Percentiles rank a stretch among this genome's conserved stretches.
Conservation (phyloP, 2,888 invertebrate species). For the Parnassius mnemosyne region DNA sequence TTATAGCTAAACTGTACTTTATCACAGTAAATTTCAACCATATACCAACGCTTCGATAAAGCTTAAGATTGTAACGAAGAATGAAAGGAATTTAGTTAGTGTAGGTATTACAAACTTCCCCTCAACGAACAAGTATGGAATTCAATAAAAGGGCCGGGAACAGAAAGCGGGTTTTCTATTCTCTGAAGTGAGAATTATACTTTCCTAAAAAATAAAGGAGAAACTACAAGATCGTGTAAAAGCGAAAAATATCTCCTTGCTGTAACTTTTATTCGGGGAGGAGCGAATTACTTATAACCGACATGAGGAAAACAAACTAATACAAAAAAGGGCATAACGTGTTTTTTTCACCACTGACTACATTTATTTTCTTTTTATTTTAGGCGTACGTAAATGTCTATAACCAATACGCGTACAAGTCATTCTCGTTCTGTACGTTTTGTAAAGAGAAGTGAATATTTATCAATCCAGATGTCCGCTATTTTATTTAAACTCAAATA, state of each 20-base stretch:
- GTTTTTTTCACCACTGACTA: constrained; percentile 26
- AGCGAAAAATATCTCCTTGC: constrained; percentile 49
- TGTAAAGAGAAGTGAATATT: not conserved
- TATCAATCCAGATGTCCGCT: not conserved
- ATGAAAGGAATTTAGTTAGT: constrained; percentile 59
- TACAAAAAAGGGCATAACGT: constrained; percentile 57
- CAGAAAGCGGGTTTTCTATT: constrained; percentile 56
- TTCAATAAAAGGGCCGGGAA: constrained; percentile 68
- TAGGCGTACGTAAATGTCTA: constrained; percentile 22
- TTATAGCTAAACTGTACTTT: too few relatives aligned
- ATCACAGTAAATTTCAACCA: not conserved
- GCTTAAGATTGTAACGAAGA: constrained; percentile 53
- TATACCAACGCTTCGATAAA: constrained; percentile 36
- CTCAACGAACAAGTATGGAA: constrained; percentile 60
- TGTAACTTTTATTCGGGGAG: constrained; percentile 63
- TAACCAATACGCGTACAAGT: constrained; percentile 14
- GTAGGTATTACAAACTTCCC: constrained; percentile 57
- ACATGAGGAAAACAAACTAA: constrained; percentile 63
- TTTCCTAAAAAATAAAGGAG: constrained; percentile 56
- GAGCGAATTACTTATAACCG: constrained; percentile 67
- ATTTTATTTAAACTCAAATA: too few relatives aligned
- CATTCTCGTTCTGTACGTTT: constrained; percentile 13
- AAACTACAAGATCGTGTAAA: constrained; percentile 56
- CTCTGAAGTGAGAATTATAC: constrained; percentile 71
- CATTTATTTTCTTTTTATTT: constrained; percentile 20